These are phyloP conservation scores for Apotomis turbidana DNA, from an alignment of 2,888 invertebrate species.

Conservation along the genomic window DNA sequence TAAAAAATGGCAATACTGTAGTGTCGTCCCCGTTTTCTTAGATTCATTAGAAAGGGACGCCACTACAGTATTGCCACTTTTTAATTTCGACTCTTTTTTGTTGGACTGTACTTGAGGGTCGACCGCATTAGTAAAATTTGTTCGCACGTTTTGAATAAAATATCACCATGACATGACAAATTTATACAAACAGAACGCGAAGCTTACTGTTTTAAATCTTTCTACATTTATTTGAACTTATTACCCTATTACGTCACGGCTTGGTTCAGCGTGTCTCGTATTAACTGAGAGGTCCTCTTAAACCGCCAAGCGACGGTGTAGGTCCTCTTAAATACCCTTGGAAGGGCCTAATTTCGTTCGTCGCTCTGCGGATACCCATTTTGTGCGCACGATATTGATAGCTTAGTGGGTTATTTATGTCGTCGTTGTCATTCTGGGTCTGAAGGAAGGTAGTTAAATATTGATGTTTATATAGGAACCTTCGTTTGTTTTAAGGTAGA, in stretches of 20 bases:
- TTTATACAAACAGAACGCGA: background rate
- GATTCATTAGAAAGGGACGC: too few species aligned
- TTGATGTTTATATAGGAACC: background rate
- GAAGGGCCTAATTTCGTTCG: constrained; percentile 28
- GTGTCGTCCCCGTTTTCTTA: too few species aligned
- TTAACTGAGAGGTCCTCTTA: constrained; percentile 24
- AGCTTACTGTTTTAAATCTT: constrained; percentile 26
- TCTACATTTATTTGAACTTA: background rate
- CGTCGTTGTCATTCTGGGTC: background rate
- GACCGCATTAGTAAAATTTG: too few species aligned
- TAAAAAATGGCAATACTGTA: too few species aligned
- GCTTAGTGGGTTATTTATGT: constrained; percentile 10
- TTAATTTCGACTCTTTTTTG: too few species aligned
- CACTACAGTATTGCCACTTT: too few species aligned
- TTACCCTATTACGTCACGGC: constrained; percentile 32
- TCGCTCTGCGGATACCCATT: constrained; percentile 8
- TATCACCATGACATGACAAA: too few species aligned
- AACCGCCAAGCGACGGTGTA: constrained; percentile 19
- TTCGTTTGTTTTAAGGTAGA: background rate
- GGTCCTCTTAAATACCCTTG: constrained; percentile 20
- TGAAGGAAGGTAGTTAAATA: background rate
- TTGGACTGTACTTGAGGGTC: too few species aligned
- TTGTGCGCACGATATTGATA: constrained; percentile 23
- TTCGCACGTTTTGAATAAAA: too few species aligned
- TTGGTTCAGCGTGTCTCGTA: constrained; percentile 24